Conservation (phyloP, 2,113 vertebrate species). For the Abramis brama region DNA sequence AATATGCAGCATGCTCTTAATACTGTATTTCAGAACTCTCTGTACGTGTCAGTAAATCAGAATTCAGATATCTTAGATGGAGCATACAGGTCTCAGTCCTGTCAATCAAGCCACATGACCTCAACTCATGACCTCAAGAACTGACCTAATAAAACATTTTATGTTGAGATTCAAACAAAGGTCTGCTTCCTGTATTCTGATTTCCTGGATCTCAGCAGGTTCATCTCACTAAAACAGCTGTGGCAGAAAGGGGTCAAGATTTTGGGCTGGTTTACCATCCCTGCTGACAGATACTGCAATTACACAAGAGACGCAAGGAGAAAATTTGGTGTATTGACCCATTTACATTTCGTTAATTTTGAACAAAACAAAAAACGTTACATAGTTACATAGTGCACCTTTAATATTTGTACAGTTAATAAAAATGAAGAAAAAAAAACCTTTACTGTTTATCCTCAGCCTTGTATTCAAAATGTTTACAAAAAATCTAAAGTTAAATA, state of each 20-base stretch:
- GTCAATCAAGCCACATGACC: neutral
- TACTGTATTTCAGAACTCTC: neutral
- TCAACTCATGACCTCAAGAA: constrained; percentile 2
- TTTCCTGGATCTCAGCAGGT: neutral
- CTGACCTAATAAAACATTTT: neutral
- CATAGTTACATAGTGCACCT: neutral
- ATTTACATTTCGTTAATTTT: no score
- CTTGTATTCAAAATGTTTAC: neutral
- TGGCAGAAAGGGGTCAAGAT: neutral
- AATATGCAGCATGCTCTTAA: constrained; percentile 12
- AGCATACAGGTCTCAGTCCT: neutral
- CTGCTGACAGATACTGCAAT: neutral
- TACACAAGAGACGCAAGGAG: neutral
- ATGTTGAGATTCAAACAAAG: neutral
- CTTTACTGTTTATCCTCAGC: neutral
- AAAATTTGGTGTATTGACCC: no score
- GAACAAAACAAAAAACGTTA: no score
- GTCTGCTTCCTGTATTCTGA: neutral
- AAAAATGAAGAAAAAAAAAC: neutral
- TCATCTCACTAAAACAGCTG: neutral
- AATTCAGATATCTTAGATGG: neutral
- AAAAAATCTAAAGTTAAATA: neutral
- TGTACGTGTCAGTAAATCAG: neutral
- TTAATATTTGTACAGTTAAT: neutral
- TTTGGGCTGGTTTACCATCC: no score